Conservation (phyloP, 2,113 vertebrate genomes). For the Tyrannus savana region DNA sequence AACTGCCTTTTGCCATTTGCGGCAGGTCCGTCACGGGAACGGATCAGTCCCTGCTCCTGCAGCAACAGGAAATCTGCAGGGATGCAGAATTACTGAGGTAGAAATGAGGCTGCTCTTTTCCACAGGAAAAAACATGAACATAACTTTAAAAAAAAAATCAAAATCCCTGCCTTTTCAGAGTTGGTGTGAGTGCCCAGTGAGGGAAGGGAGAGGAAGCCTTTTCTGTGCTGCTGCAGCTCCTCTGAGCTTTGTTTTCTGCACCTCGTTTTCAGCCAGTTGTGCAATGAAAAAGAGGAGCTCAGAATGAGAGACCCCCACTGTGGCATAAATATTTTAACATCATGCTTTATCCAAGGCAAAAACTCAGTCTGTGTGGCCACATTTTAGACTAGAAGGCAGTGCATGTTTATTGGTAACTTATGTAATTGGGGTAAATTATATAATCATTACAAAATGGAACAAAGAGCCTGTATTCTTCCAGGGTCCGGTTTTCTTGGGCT, state of each 20-base stretch:
- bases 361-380: not conserved
- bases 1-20: not conserved
- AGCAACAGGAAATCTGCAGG: not conserved
- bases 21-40: not conserved
- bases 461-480: not conserved
- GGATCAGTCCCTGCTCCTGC: not conserved
- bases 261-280: not conserved
- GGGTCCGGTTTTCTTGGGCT: not conserved
- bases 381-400: not conserved
- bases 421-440: slow-evolving; percentile 10
- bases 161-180: not conserved
- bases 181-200: not conserved
- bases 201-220: slow-evolving; percentile 4
- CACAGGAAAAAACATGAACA: not conserved
- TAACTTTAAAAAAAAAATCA: not conserved
- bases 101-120: not conserved
- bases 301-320: not conserved
- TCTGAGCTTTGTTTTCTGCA: not conserved
- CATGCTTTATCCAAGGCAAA: not conserved
- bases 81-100: not conserved
- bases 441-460: slow-evolving; percentile 5
- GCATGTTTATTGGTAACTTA: not conserved
- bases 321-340: not conserved
- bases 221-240: not conserved
- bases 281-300: not conserved